These are phyloP conservation scores for Euclidia mi DNA, from an alignment of 2,888 invertebrate genomes.

Conservation along the genomic window DNA sequence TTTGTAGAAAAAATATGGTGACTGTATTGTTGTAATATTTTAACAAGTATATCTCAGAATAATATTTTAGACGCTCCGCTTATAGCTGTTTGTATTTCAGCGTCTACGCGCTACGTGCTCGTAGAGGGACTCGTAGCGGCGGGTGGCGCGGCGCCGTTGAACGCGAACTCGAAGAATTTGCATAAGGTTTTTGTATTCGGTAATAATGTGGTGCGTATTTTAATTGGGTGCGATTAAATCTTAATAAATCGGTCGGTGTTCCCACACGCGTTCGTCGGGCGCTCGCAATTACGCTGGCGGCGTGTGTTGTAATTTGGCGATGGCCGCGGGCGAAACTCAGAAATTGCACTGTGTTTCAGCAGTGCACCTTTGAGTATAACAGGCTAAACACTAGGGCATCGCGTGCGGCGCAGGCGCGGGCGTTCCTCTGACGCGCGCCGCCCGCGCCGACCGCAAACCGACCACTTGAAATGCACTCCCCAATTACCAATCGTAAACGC, in stretches of 20 bases:
- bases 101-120: conserved; percentile 63
- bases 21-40: not conserved
- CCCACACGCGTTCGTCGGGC: conserved; percentile 77
- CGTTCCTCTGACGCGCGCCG: conserved; percentile 62
- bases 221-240: conserved; percentile 87
- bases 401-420: conserved; percentile 76
- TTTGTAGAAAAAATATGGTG: not conserved
- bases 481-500: conserved; percentile 87
- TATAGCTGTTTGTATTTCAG: conserved; percentile 17
- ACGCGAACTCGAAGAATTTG: conserved; percentile 66
- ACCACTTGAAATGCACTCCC: conserved; percentile 78
- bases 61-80: conserved; percentile 5
- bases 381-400: conserved; percentile 61
- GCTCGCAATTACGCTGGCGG: conserved; percentile 83
- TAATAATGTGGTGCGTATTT: conserved; percentile 84
- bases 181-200: conserved; percentile 79
- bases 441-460: conserved; percentile 72
- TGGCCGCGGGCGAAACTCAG: conserved; percentile 77
- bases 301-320: conserved; percentile 82
- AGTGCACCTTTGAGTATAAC: conserved; percentile 64
- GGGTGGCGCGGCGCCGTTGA: conserved; percentile 64
- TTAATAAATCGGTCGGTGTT: conserved; percentile 86
- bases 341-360: conserved; percentile 81
- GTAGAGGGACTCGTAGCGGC: conserved; percentile 65
- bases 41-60: conserved; percentile 3